These are phyloP conservation scores for Melanitta fusca DNA, from an alignment of 2,797 vertebrate genomes.

Conservation along the genomic window DNA sequence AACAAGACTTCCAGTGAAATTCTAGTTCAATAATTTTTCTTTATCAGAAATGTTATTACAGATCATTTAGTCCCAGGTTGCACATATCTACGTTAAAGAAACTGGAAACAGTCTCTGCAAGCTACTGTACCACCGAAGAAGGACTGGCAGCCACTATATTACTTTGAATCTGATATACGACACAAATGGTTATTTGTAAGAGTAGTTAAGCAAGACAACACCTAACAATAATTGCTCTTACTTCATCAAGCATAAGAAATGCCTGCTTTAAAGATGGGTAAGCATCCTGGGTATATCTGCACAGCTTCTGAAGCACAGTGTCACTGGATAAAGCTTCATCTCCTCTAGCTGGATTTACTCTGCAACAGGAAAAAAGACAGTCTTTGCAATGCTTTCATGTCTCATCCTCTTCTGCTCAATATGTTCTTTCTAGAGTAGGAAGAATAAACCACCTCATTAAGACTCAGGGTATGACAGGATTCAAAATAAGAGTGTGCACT, in stretches of 20 bases:
- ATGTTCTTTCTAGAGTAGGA: not conserved
- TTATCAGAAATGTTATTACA: not conserved
- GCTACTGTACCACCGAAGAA: not conserved
- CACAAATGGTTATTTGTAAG: not conserved
- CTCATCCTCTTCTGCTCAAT: not conserved
- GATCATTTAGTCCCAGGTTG: slow-evolving; percentile 5
- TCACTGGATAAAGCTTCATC: slow-evolving; percentile 8
- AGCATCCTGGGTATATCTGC: slow-evolving; percentile 50
- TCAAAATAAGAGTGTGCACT: not conserved
- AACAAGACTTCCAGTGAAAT: not conserved
- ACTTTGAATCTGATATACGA: not conserved
- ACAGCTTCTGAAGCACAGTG: slow-evolving; percentile 63
- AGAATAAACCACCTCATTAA: slow-evolving; percentile 31
- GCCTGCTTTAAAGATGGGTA: slow-evolving; percentile 72
- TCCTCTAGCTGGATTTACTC: slow-evolving; percentile 25
- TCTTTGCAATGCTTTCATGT: not conserved
- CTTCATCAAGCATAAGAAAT: slow-evolving; percentile 65
- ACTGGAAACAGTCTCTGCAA: not conserved
- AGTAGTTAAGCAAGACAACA: not conserved
- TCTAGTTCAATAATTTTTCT: not conserved
- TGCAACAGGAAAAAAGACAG: not conserved
- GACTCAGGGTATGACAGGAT: not conserved
- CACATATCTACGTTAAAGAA: not conserved
- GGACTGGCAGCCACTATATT: not conserved
- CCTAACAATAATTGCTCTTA: slow-evolving; percentile 58